Base-by-base conservation (phyloP, 2,797 vertebrate species). In the Channallabes apus region DNA sequence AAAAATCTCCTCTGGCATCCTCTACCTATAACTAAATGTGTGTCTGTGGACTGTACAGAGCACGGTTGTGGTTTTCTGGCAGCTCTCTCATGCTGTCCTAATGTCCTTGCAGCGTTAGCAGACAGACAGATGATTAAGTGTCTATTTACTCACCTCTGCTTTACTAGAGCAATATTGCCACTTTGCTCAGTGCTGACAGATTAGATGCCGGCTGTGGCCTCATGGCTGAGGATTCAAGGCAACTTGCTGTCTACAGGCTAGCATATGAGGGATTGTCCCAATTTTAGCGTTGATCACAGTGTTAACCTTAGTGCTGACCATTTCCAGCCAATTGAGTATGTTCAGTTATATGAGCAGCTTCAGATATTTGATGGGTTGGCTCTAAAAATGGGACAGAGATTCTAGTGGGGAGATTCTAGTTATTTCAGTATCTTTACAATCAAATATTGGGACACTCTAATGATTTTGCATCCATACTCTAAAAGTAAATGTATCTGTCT, bases 191-290 rank as follows among this genome's bases (percentile, higher is more conserved):
- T 76, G 88, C 83, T 91, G 93, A 93, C 91, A 90, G 92, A 93
- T 89, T 91, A 92, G 91, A 91, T 86, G 80, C 89, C 86, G 84
- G 91, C 91, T 82, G 77, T 89, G 83, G 89, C 90, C 91, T 85
- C 87, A 38, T 83, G 27, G 83, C 87, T 80, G 91, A 90, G 88
- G 89, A 93, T 93, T 94, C 93, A 93, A 92, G 92, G 91, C 93
- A 86, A 92, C 90, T 89, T 91, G 91, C 93, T 92, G 91, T 87
- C 89, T 88, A 83, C 89, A 29, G 92, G 92, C 91, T 89, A 90
- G 92, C 91, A 93, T 92, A 92, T 95, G 94, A 95, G 89, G 89
- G 93, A 95, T 94, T 92, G 91, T 90, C 87, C 91, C 93, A 92
- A 93, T 94, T 93, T 89, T 87, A 86, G 85, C 27, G 32, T 89